These are phyloP conservation scores for Hyla sarda DNA, from an alignment of 2,113 vertebrate species.

Conservation along the genomic window DNA sequence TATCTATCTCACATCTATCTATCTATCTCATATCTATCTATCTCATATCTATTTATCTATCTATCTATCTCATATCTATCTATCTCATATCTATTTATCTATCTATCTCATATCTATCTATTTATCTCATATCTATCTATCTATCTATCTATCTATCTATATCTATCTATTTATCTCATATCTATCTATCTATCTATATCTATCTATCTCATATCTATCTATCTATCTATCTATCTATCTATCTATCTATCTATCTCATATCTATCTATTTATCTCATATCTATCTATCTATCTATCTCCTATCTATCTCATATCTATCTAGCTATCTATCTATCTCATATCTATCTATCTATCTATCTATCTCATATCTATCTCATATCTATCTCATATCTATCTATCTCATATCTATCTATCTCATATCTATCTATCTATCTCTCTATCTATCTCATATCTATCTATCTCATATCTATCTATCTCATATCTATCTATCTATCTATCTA, in stretches of 20 bases:
- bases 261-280: neutral
- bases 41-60: neutral
- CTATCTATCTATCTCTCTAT: neutral
- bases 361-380: neutral
- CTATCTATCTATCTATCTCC: neutral
- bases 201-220: neutral
- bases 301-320: neutral
- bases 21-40: neutral
- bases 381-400: neutral
- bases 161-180: neutral
- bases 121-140: neutral
- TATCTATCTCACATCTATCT: neutral
- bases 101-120: neutral
- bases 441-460: neutral
- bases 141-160: conserved; percentile 2
- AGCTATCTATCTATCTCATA: neutral
- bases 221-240: neutral
- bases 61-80: neutral
- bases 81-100: conserved; percentile 1
- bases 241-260: neutral
- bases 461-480: neutral
- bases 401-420: neutral
- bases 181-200: neutral
- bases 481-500: conserved; percentile 4
- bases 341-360: neutral